These are phyloP conservation scores for Phylloscopus trochilus DNA, from an alignment of 2,113 vertebrate genomes.

Conservation along the genomic window DNA sequence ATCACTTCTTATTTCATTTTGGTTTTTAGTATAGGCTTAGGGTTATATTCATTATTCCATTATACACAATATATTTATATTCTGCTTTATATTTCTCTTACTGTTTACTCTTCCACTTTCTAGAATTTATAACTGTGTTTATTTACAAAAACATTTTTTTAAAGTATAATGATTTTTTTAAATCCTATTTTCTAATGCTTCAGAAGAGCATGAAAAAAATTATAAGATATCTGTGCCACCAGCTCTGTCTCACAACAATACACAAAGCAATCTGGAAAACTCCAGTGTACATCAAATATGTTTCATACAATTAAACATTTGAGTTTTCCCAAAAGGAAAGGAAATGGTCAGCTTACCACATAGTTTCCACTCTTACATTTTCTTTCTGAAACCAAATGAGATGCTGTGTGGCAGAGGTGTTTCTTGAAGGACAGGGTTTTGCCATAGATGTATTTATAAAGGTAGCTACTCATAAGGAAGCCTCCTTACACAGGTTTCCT, in stretches of 20 bases:
- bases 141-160: background rate
- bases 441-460: background rate
- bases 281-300: background rate
- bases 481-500: background rate
- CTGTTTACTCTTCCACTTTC: background rate
- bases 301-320: background rate
- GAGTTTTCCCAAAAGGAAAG: background rate
- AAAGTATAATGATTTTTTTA: background rate
- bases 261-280: background rate
- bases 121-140: background rate
- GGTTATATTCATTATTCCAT: background rate
- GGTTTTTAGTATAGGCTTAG: background rate
- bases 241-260: background rate
- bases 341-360: background rate
- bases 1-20: background rate
- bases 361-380: background rate
- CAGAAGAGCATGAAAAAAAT: background rate
- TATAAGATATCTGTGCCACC: background rate
- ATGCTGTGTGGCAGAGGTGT: background rate
- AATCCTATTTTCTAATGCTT: background rate
- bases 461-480: background rate
- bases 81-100: background rate
- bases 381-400: background rate
- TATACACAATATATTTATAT: background rate
- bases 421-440: background rate